Evolutionary conservation across 2,888 invertebrate species (phyloP), one percentile per base, ranked within the genome.

Genomic region (Plebejus argus): DNA sequence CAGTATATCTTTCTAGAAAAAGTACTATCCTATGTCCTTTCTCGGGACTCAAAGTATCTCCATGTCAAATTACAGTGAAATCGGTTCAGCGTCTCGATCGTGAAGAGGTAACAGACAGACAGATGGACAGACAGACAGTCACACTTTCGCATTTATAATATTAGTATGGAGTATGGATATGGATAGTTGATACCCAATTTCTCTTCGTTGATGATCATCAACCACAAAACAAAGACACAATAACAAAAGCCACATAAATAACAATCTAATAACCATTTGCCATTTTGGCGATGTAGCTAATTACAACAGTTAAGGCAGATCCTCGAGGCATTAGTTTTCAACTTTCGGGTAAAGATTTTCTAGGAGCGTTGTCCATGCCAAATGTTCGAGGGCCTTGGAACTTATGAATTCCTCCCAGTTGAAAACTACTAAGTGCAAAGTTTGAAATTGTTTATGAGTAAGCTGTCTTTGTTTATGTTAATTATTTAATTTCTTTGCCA

Each of bases 341-440:
- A 77, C 72, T 77, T 77, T 72, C 72, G 72, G 77, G 77, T 71
- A 72, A 70, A 74, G 77, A 77, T 71, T 70, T 77, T 58, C 77
- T 58, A 77, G 39, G 61, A 58, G 35, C 77, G 39, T 77, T 28
- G 77, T 58, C 71, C 77, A 72, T 58, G 77, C 72, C 77, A 77
- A 77, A 61, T 77, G 77, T 77, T 74, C 45, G 72, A 58, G 72
- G 77, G 77, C 66, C 76, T 78, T 76, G 76, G 79, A 81, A 82
- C 82, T 83, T 83, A 80, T 76, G 80, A 80, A 82, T 81, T 81
- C 81, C 81, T 66, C 76, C 78, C 81, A 77, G 74, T 80, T 80
- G 76, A 79, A 80, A 80, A 80, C 78, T 78, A 70, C 78, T 82
- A 79, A 83, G 81, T 81, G 81, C 78, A 78, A 82, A 83, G 83